phyloP scores from a whole-genome alignment of 2,797 vertebrate species.

The Trachops cirrhosus region DNA sequence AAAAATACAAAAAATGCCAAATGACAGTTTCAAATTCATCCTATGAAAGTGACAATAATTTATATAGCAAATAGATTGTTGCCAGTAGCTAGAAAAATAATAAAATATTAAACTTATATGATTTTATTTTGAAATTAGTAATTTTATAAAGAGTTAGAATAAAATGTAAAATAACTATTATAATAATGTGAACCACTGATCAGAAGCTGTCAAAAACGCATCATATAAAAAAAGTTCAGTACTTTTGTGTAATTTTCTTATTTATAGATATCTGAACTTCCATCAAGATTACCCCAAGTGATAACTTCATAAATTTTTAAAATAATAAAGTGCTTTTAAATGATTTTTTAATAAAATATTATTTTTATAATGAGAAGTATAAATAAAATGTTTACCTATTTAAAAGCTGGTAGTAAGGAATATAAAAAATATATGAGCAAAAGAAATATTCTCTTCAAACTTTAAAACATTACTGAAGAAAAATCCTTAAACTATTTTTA shows the following conservation, averaged over 20 bases:
- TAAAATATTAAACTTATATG: background rate
- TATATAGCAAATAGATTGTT: background rate
- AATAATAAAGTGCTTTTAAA: background rate
- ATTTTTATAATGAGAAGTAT: background rate
- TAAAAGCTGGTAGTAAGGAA: background rate
- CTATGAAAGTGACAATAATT: background rate
- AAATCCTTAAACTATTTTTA: background rate
- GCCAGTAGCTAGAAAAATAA: background rate
- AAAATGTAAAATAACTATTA: background rate
- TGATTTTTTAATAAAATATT: background rate
- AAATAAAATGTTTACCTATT: background rate
- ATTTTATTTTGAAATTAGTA: background rate
- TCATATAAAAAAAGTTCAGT: background rate
- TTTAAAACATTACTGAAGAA: background rate
- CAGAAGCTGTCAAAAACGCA: background rate
- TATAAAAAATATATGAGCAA: background rate
- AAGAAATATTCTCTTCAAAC: background rate
- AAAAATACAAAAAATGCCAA: background rate
- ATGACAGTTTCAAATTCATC: background rate
- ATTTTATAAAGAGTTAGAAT: background rate
- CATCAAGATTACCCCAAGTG: background rate
- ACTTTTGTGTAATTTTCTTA: background rate
- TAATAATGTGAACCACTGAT: background rate
- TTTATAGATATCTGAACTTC: background rate
- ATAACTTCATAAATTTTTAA: background rate